Percentiles rank a stretch among this genome's conserved stretches.
Conservation (phyloP, 2,113 vertebrate species). For the Osmerus mordax region DNA sequence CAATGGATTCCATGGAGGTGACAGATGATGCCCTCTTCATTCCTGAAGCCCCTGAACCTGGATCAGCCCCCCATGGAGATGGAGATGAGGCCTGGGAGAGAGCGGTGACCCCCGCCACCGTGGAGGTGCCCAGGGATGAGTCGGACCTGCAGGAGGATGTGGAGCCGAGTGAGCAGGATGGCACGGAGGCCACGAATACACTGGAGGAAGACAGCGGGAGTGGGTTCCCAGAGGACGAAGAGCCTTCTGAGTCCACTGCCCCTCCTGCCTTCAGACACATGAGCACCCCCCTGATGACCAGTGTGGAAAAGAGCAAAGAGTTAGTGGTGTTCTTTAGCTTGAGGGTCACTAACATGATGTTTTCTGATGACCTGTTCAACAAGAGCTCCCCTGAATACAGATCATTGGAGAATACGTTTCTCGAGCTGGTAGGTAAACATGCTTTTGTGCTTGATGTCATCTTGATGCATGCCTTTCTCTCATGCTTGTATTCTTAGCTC, state of each 20-base stretch:
- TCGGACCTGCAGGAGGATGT: slow-evolving; percentile 36
- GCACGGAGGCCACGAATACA: slow-evolving; percentile 19
- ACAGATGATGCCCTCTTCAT: neutral
- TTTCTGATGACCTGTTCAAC: slow-evolving; percentile 90
- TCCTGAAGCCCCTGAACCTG: slow-evolving; percentile 20
- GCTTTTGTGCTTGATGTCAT: slow-evolving; percentile 58
- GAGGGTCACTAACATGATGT: slow-evolving; percentile 87
- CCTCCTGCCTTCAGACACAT: slow-evolving; percentile 65
- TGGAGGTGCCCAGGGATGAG: slow-evolving; percentile 22
- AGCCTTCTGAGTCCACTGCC: slow-evolving; percentile 62
- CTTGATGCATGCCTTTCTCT: slow-evolving; percentile 51
- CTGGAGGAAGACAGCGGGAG: slow-evolving; percentile 55
- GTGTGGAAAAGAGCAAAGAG: slow-evolving; percentile 74
- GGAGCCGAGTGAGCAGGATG: slow-evolving; percentile 17
- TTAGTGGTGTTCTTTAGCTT: slow-evolving; percentile 95
- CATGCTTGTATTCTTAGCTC: slow-evolving; percentile 51
- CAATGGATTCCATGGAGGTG: slow-evolving; percentile 11
- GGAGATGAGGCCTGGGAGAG: slow-evolving; percentile 23
- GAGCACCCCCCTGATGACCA: slow-evolving; percentile 73
- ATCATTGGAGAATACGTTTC: slow-evolving; percentile 86
- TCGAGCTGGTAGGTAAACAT: slow-evolving; percentile 86
- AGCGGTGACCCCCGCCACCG: neutral
- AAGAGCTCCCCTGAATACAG: slow-evolving; percentile 88
- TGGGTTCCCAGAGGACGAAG: slow-evolving; percentile 45
- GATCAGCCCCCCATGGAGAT: slow-evolving; percentile 13